These are phyloP conservation scores for Plagiodera versicolora DNA, from an alignment of 2,888 invertebrate species.

Conservation along the genomic window DNA sequence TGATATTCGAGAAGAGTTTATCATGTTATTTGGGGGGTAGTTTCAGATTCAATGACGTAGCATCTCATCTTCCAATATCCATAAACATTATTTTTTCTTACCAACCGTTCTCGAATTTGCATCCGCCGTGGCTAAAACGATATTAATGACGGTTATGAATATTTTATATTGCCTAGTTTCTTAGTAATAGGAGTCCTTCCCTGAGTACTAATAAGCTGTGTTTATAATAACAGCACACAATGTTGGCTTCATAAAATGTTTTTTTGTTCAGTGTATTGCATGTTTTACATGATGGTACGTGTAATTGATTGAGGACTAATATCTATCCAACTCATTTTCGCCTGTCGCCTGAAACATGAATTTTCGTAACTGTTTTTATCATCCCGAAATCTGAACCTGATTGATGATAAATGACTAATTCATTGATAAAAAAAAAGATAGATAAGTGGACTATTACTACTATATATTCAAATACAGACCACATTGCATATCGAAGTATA, in stretches of 20 bases:
- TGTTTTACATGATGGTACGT: neutral
- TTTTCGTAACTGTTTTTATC: no score
- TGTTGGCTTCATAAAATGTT: neutral
- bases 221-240: neutral
- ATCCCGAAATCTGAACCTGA: no score
- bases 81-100: neutral
- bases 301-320: neutral
- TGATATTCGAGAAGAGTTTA: no score
- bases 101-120: neutral
- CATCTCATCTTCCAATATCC: neutral
- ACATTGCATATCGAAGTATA: no score
- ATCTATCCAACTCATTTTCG: neutral
- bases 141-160: neutral
- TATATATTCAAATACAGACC: no score
- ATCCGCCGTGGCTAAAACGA: neutral
- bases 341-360: no score
- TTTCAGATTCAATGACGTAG: neutral
- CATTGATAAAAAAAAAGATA: no score
- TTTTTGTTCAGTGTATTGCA: neutral
- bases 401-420: no score
- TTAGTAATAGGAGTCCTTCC: neutral
- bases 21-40: no score
- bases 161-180: neutral
- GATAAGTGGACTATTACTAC: no score
- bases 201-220: neutral